These are phyloP conservation scores for Thera obeliscata DNA, from an alignment of 2,888 invertebrate genomes.

Conservation along the genomic window DNA sequence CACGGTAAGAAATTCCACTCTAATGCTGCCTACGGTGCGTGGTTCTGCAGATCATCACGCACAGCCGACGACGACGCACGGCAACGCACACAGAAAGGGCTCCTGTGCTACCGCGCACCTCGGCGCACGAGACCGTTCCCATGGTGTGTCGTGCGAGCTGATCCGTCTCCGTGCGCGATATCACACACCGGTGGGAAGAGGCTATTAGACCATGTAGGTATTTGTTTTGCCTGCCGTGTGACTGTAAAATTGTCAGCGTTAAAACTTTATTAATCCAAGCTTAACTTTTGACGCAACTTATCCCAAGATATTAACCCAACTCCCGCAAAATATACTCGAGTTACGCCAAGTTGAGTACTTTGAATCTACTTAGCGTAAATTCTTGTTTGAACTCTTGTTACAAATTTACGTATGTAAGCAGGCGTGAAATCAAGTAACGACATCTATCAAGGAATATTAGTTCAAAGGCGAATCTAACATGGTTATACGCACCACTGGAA, in stretches of 20 bases:
- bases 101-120: too few species aligned
- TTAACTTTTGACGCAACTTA: slow-evolving; percentile 5
- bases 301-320: slow-evolving; percentile 12
- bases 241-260: background rate
- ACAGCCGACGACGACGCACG: too few species aligned
- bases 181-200: too few species aligned
- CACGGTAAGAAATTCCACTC: too few species aligned
- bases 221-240: background rate
- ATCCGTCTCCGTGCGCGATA: too few species aligned
- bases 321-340: slow-evolving; percentile 11
- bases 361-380: slow-evolving; percentile 12
- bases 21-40: too few species aligned
- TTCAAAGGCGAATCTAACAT: background rate
- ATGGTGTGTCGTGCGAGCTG: too few species aligned
- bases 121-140: too few species aligned
- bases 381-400: slow-evolving; percentile 2
- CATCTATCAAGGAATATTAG: slow-evolving; percentile 2
- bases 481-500: background rate
- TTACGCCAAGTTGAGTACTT: slow-evolving; percentile 15
- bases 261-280: background rate
- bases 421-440: slow-evolving; percentile 5
- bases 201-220: too few species aligned
- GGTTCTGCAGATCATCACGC: too few species aligned
- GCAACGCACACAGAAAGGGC: too few species aligned
- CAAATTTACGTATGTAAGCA: slow-evolving; percentile 10